Evolutionary conservation across 2,113 vertebrate species (phyloP).

Genomic region (Phylloscopus whistleri): DNA sequence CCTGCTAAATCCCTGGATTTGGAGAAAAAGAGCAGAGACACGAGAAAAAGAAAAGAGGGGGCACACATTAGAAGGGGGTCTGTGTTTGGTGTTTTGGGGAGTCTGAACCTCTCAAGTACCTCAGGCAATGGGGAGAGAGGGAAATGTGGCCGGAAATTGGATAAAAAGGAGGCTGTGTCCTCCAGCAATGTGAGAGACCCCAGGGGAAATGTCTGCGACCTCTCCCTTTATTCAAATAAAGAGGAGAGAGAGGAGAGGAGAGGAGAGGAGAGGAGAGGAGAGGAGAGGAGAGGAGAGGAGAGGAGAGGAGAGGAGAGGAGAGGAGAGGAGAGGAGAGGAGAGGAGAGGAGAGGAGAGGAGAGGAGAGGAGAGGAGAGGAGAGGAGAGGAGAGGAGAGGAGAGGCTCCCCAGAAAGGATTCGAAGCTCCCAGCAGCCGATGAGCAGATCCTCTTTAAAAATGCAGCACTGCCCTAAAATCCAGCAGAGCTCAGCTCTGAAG

Average conservation of each 20-base stretch:
- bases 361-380: no score
- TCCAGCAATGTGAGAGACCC: neutral
- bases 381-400: no score
- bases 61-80: no score
- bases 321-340: no score
- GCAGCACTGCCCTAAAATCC: neutral
- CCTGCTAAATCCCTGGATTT: neutral
- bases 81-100: fast-evolving
- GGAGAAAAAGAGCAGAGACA: neutral
- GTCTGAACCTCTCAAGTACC: neutral
- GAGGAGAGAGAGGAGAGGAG: no score
- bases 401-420: neutral
- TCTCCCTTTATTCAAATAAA: neutral
- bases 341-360: no score
- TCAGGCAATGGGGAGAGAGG: neutral
- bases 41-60: no score
- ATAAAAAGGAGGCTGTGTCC: neutral
- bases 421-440: neutral
- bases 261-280: no score
- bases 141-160: neutral
- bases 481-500: neutral
- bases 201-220: neutral
- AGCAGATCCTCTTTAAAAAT: neutral
- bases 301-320: no score
- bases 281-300: no score